A percentile compares a stretch with the other conserved stretches of the same genome.
These are phyloP conservation scores for Beris morrisii DNA, from an alignment of 2,888 invertebrate species.

Conservation along the genomic window DNA sequence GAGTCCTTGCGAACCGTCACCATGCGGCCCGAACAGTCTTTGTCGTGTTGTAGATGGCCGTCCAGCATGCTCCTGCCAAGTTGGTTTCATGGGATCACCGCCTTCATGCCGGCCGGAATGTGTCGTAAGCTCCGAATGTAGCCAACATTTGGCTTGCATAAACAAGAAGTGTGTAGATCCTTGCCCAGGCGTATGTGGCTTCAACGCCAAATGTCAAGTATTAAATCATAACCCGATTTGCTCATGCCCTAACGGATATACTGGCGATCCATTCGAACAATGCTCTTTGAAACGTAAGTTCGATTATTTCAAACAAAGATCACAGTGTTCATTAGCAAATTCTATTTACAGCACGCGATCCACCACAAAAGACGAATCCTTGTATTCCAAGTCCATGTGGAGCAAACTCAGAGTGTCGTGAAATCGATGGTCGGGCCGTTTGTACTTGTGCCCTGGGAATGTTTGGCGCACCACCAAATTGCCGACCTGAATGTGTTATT, in stretches of 20 bases:
- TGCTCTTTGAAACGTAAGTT: constrained; percentile 59
- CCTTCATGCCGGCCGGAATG: constrained; percentile 78
- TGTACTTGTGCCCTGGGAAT: constrained; percentile 76
- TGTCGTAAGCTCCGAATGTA: constrained; percentile 76
- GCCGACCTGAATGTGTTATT: constrained; percentile 74
- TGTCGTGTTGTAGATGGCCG: constrained; percentile 71
- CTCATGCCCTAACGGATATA: constrained; percentile 68
- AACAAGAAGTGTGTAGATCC: constrained; percentile 78
- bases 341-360: constrained; percentile 51
- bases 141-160: constrained; percentile 73
- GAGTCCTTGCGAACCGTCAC: constrained; percentile 74
- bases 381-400: constrained; percentile 78
- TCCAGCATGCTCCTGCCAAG: constrained; percentile 76
- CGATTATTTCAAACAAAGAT: constrained; percentile 3
- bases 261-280: constrained; percentile 77
- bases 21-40: constrained; percentile 77
- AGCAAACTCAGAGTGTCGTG: constrained; percentile 73
- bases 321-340: background rate
- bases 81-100: constrained; percentile 73
- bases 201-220: constrained; percentile 76
- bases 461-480: constrained; percentile 77
- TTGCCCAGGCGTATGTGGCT: constrained; percentile 75
- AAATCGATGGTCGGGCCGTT: constrained; percentile 66
- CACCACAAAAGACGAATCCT: constrained; percentile 59
- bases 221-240: constrained; percentile 80